These are phyloP conservation scores for Upupa epops DNA, from an alignment of 2,113 vertebrate genomes.

Conservation along the genomic window DNA sequence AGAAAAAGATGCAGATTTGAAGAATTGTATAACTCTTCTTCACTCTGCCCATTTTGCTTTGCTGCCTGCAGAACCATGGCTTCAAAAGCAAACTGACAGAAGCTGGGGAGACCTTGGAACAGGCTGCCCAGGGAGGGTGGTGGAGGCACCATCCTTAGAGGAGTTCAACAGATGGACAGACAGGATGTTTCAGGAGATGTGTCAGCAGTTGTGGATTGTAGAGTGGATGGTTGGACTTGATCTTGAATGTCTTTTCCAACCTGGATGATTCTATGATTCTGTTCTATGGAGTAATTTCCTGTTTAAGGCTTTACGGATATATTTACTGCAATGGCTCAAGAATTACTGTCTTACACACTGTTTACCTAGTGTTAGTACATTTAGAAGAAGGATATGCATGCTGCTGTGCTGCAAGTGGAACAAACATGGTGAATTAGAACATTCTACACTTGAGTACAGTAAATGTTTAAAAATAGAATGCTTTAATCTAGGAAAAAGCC, in stretches of 20 bases:
- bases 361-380: conserved; percentile 3
- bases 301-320: not conserved
- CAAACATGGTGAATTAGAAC: conserved; percentile 4
- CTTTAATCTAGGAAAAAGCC: conserved; percentile 2
- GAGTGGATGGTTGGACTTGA: too few species aligned
- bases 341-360: conserved; percentile 8
- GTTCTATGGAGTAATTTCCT: not conserved
- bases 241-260: too few species aligned
- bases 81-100: not conserved
- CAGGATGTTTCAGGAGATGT: too few species aligned
- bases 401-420: not conserved
- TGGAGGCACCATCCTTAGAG: too few species aligned
- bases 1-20: not conserved
- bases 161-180: too few species aligned
- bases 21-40: not conserved
- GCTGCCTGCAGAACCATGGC: not conserved
- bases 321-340: not conserved
- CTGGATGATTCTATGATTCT: too few species aligned
- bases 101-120: too few species aligned
- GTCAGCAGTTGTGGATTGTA: too few species aligned
- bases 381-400: not conserved
- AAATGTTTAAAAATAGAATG: conserved; percentile 17
- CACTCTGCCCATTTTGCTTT: not conserved
- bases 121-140: too few species aligned
- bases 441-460: not conserved